Percentiles rank a stretch among this genome's conserved stretches.
phyloP scores from a whole-genome alignment of 2,888 invertebrate genomes.

The Marronus borbonicus region DNA sequence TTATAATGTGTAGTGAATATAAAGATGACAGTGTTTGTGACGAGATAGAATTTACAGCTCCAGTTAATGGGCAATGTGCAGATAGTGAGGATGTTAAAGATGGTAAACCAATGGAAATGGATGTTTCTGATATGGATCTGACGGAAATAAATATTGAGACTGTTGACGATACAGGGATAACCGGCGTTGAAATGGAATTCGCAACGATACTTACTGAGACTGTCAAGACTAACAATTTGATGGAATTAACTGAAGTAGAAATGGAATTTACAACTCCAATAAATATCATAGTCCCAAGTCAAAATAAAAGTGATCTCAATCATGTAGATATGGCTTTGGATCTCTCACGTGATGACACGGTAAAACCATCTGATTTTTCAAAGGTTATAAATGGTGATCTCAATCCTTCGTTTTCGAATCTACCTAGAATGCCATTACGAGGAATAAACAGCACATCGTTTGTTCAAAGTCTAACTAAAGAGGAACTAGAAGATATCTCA shows the following conservation, averaged over 20 bases:
- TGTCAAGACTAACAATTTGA: background rate
- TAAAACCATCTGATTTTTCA: conserved; percentile 44
- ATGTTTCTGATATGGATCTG: background rate
- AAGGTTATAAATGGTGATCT: conserved; percentile 31
- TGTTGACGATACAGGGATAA: no score
- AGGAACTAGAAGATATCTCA: background rate
- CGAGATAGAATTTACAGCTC: conserved; percentile 40
- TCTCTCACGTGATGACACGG: conserved; percentile 26
- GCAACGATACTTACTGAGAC: no score
- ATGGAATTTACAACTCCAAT: conserved; percentile 35
- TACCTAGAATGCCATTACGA: conserved; percentile 27
- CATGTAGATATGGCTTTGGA: background rate
- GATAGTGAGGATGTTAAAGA: no score
- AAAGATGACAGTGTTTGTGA: background rate
- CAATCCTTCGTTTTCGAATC: conserved; percentile 12
- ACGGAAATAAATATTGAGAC: background rate
- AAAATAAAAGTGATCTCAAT: background rate
- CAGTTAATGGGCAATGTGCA: background rate
- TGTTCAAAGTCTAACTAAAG: background rate
- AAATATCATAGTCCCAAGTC: background rate
- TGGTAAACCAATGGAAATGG: background rate
- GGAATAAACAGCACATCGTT: conserved; percentile 34
- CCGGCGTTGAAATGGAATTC: no score
- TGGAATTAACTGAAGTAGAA: conserved; percentile 2
- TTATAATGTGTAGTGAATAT: background rate